Base-by-base conservation (phyloP, 1,140 invertebrate genomes). In the Aphis craccivora region DNA sequence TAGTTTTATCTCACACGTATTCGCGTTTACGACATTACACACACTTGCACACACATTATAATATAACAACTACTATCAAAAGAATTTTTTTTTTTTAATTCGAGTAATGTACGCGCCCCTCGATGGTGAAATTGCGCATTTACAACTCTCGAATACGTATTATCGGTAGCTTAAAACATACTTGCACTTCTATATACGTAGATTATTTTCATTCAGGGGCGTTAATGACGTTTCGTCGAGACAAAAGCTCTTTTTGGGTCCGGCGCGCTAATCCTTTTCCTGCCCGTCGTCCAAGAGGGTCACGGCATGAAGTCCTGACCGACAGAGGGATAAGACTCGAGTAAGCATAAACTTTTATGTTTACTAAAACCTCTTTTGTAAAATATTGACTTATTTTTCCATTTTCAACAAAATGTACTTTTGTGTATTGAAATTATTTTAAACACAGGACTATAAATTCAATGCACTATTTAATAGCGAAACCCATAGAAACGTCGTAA, bases 141-240 rank as follows among this genome's bases (percentile, higher is more conserved):
- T 90, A 90, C 53, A 45, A 60, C 53, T 40, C 87, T 51, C 87
- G 35, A 37, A 60, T 60, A 37, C 87, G 48, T 89, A 90, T 60
- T 90, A 67, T 90, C 89, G 53, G 89, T 43, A 43, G 89, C 89
- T 90, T 67, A 90, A 90, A 90, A 67, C 6, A 67, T 43, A n/a
- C 53, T n/a, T 40, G 37, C 53, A 60, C 53, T 90, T 67, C 37
- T 90, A 30, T 53, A 53, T 53, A 53, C 35, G 35, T 92, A 83
- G 90, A 92, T 92, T 83, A 81, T 48, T 83, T 92, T 51, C 90
- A 48, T 48, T 76, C 76, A 35, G 40, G 43, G 90, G 90, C 90
- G 90, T 92, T 92, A 92, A 92, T 92, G 90, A 92, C 30, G 67
- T 92, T 92, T 92, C 90, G 35, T 83, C 90, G 90, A 92, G 90